These are phyloP conservation scores for Anoplopoma fimbria DNA, from an alignment of 2,113 vertebrate genomes.

Conservation along the genomic window DNA sequence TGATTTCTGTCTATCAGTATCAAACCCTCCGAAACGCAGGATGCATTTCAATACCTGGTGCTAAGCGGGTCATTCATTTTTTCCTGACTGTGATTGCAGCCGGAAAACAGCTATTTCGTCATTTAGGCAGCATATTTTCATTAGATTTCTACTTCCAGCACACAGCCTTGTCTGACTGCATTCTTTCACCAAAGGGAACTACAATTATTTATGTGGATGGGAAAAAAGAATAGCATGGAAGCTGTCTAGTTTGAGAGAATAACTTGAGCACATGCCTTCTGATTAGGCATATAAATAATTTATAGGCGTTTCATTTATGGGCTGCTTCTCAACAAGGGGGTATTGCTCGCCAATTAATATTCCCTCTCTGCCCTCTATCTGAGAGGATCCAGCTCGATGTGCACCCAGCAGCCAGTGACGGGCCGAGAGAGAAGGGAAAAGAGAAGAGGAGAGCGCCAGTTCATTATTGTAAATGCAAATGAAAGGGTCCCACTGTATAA, in stretches of 20 bases:
- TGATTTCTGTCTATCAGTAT: conserved; percentile 27
- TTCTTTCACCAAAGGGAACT: conserved; percentile 63
- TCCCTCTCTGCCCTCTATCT: conserved; percentile 76
- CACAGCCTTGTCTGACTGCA: conserved; percentile 61
- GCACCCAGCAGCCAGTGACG: conserved; percentile 60
- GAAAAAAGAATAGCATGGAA: conserved; percentile 55
- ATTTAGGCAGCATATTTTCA: conserved; percentile 64
- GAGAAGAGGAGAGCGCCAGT: conserved; percentile 53
- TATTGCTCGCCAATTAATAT: conserved; percentile 82
- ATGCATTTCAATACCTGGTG: conserved; percentile 47
- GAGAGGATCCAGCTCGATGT: conserved; percentile 67
- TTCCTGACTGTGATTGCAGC: conserved; percentile 64
- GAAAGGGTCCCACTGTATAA: conserved; percentile 64
- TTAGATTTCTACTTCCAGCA: conserved; percentile 53
- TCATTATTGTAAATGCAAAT: conserved; percentile 83
- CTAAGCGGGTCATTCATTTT: conserved; percentile 65
- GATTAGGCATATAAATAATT: conserved; percentile 82
- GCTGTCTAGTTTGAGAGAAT: conserved; percentile 71
- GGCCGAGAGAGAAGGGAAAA: conserved; percentile 32
- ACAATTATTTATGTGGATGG: conserved; percentile 66
- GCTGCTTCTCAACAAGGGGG: conserved; percentile 70
- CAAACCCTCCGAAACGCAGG: conserved; percentile 24
- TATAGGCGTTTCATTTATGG: conserved; percentile 73
- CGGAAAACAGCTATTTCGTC: conserved; percentile 61
- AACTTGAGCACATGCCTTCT: conserved; percentile 62